Evolutionary conservation across 2,888 invertebrate genomes (phyloP), one percentile per base, ranked within the genome.

Genomic region (Luffia ferchaultella): DNA sequence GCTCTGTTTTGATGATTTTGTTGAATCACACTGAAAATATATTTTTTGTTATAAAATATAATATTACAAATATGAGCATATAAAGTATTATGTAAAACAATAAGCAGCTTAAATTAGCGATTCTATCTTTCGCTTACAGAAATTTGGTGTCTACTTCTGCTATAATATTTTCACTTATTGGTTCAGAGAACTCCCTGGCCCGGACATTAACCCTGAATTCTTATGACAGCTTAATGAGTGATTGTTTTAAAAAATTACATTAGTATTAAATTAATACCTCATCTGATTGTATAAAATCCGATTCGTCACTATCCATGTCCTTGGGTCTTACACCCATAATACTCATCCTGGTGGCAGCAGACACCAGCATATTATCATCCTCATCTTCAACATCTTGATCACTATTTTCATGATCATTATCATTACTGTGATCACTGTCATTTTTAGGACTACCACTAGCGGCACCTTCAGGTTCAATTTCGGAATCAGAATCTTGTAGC

Each of bases 341-440:
- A 54, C 84, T 84, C 77, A 84, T 78, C 0, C 85, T 62, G 0
- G 85, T 85, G 1, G 83, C 84, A 20, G 79, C 67, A 0, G 82
- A 83, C 71, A 84, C 71, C 51, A 74, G 70, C 73, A 80, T 72
- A 53, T 71, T 64, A 50, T 83, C 83, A 52, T 84, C 82, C 58
- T 76, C 73, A 0, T 62, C 61, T n/a, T 65, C 73, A 2, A 71
- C 70, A 19, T 64, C 63, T 50, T 46, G 48, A 20, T 54, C 44
- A 47, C 57, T 55, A 42, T 52, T 51, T 15, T 55, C 48, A 43
- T 53, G 52, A 49, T 59, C 58, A 52, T 53, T 54, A 43, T 53
- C 54, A 20, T 53, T 46, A n/a, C n/a, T 16, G 16, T 42, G 9
- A 49, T 5, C n/a, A 20, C 41, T 43, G 43, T 20, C n/a, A 49